Evolutionary conservation across 92 coral and sea anemone genomes (phyloP), one percentile per base, ranked within the genome.

Genomic region (Virgularia gustaviana): DNA sequence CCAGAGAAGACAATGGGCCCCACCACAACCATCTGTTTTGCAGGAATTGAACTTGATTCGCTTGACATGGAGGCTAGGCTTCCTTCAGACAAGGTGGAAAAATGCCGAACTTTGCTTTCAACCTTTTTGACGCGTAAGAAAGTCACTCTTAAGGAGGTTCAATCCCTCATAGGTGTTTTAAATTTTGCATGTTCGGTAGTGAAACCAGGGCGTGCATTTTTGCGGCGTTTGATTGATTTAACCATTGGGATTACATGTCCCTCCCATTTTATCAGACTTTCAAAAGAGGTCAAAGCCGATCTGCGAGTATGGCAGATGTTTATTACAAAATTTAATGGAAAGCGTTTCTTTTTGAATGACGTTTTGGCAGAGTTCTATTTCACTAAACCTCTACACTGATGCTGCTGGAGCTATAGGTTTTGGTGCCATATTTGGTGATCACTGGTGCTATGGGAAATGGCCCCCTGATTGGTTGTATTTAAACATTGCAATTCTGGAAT

Each of bases 1-100:
- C 81, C 86, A 15, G 83, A 81, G 27, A 81, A 82, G 65, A 81
- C 83, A 5, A 9, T 54, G 11, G 83, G 83, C 10, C 77, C 77
- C 9, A 24, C 71, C 18, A 53, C 57, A 28, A 42, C 16, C 36
- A 31, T 82, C 45, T 80, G 75, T 1, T 84, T 84, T 60, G 85
- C 79, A 0, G 88, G 85, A 0, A 79, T 84, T 49, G 88, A 79
- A 39, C 68, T 84, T 7, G 83, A 82, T 51, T 54, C 79, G 2
- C 8, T 29, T 11, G 20, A 20, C 2, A 19, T 49, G 59, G 78
- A 73, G 41, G 88, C 85, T 58, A 81, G 78, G 19, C 55, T 84
- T 56, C 84, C 88, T 35, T 2, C 4, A 3, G 84, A 79, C 23
- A 79, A 84, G 51, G 39, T 71, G 35, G 72, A 20, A 0, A 84